Conservation (phyloP, 2,113 vertebrate genomes). For the Platycercus adscitus region DNA sequence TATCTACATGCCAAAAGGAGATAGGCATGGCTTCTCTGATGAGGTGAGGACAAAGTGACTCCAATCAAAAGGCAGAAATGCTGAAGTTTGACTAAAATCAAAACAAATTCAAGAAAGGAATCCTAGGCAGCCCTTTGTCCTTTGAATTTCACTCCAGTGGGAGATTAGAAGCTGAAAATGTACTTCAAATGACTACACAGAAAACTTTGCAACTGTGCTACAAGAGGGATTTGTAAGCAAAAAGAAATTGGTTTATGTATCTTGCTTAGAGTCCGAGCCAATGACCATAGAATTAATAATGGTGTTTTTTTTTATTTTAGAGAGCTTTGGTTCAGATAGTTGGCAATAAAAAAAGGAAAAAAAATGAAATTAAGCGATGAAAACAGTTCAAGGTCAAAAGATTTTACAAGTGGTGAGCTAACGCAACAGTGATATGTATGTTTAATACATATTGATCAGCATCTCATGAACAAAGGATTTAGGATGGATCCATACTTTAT, state of each 20-base stretch:
- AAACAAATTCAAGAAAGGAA: neutral
- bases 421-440: neutral
- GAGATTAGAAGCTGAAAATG: neutral
- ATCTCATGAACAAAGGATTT: conserved; percentile 32
- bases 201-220: neutral
- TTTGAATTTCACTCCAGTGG: neutral
- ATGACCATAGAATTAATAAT: neutral
- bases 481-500: conserved; percentile 28
- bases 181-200: neutral
- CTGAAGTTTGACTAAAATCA: conserved; percentile 1
- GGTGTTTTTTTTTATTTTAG: neutral
- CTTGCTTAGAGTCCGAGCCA: neutral
- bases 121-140: neutral
- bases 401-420: neutral
- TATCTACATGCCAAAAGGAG: neutral
- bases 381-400: conserved; percentile 29
- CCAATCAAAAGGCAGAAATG: neutral
- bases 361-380: neutral
- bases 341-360: neutral
- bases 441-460: conserved; percentile 24
- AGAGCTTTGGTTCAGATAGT: neutral
- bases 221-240: neutral
- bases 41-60: neutral
- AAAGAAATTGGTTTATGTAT: neutral
- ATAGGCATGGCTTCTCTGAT: neutral